Percentiles rank a stretch among this genome's conserved stretches.
phyloP scores from a whole-genome alignment of 2,113 vertebrate genomes.

The Ciconia stormi region DNA sequence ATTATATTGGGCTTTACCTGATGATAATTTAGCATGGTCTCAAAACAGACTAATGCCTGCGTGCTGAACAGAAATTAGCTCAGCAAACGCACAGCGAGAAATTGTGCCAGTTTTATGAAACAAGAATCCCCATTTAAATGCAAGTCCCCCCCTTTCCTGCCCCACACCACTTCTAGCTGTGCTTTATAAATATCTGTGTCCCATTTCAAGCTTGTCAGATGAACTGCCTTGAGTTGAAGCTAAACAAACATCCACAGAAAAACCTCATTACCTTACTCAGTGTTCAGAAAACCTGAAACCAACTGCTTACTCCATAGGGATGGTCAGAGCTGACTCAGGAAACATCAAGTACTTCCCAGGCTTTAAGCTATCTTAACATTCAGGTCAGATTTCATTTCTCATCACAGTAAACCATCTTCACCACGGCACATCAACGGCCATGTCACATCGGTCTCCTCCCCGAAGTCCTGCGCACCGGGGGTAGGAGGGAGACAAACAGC shows the following conservation, averaged over 20 bases:
- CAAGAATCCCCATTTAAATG: neutral
- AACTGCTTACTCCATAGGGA: conserved; percentile 41
- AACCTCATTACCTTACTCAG: conserved; percentile 35
- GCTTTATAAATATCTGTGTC: conserved; percentile 34
- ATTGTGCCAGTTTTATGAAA: neutral
- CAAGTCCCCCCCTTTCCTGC: neutral
- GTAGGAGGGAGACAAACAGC: neutral
- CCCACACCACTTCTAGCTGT: neutral
- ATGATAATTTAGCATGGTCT: conserved; percentile 1
- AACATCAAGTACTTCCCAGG: conserved; percentile 41
- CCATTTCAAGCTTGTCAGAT: conserved; percentile 39
- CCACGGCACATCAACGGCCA: neutral
- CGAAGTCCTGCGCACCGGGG: fast-evolving
- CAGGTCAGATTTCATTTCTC: conserved; percentile 68
- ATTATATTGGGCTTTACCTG: conserved; percentile 48
- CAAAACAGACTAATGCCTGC: conserved; percentile 3
- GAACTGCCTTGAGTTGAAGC: neutral
- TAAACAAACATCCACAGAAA: conserved; percentile 45
- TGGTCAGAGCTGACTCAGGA: conserved; percentile 63
- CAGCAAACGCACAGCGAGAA: neutral
- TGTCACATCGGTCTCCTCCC: neutral
- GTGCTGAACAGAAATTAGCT: conserved; percentile 12
- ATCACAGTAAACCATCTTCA: conserved; percentile 31
- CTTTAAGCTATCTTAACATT: conserved; percentile 56
- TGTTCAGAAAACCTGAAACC: conserved; percentile 54